These are phyloP conservation scores for Isaurus tuberculatus DNA, from an alignment of 92 coral and sea anemone species.

Conservation along the genomic window DNA sequence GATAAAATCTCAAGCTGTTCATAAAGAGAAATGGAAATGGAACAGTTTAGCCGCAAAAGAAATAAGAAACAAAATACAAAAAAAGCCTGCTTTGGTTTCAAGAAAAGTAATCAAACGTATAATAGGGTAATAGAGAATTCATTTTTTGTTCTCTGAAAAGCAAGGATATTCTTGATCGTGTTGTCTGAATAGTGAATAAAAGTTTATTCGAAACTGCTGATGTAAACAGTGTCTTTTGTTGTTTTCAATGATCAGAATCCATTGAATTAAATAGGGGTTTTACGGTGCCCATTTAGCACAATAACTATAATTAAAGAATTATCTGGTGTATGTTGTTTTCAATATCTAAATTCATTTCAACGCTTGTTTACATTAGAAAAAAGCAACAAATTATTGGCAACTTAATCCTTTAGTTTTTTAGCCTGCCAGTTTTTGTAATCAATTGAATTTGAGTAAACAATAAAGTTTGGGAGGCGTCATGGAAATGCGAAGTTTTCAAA, in stretches of 20 bases:
- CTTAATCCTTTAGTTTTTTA: not conserved
- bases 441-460: not conserved
- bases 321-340: not conserved
- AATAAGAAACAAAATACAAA: too few species aligned
- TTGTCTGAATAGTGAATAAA: not conserved
- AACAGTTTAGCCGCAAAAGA: too few species aligned
- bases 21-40: too few species aligned
- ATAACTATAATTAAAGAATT: slow-evolving; percentile 4
- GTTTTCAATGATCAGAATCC: not conserved
- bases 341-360: not conserved
- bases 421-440: not conserved
- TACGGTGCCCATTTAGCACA: not conserved
- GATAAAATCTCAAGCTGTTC: too few species aligned
- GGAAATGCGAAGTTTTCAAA: not conserved
- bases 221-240: not conserved
- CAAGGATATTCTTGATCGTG: too few species aligned
- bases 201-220: not conserved
- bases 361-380: not conserved
- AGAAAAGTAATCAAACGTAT: too few species aligned
- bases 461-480: not conserved
- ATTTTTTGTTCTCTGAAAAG: too few species aligned
- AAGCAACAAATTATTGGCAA: not conserved
- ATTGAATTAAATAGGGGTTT: not conserved
- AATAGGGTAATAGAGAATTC: too few species aligned
- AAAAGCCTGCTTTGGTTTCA: too few species aligned